Percentiles rank a stretch among this genome's conserved stretches.
phyloP scores from a whole-genome alignment of 1,140 invertebrate genomes.

The Diuraphis noxia region DNA sequence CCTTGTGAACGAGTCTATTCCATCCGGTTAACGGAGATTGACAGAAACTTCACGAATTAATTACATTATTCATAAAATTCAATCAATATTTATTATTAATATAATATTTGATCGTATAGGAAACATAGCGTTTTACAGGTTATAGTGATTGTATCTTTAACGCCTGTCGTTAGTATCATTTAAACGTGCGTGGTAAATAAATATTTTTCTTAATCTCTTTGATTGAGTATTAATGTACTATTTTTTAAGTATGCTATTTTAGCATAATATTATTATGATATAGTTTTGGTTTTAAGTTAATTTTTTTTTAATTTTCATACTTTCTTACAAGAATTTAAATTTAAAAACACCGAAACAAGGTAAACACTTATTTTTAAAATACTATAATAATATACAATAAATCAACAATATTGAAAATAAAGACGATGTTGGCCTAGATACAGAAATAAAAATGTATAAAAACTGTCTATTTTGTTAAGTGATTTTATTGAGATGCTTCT shows the following conservation, averaged over 20 bases:
- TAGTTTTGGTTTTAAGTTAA: background rate
- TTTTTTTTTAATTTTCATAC: background rate
- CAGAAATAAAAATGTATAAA: background rate
- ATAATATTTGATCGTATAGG: background rate
- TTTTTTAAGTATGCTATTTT: no score
- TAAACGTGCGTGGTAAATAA: background rate
- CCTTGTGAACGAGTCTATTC: background rate
- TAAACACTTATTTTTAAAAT: background rate
- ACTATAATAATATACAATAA: background rate
- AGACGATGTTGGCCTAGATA: background rate
- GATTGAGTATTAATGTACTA: no score
- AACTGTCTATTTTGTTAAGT: background rate
- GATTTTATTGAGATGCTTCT: background rate
- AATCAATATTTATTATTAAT: background rate
- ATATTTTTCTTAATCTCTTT: no score
- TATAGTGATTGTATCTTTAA: no score
- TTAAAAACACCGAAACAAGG: background rate
- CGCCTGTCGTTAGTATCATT: no score
- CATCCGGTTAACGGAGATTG: background rate
- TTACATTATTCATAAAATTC: background rate
- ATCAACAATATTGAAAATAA: background rate
- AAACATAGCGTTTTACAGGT: background rate
- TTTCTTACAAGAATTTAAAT: background rate
- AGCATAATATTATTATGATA: no score
- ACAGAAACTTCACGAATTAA: background rate